Evolutionary conservation across 2,797 vertebrate species (phyloP), one percentile per base, ranked within the genome.

Genomic region (Mallotus villosus): DNA sequence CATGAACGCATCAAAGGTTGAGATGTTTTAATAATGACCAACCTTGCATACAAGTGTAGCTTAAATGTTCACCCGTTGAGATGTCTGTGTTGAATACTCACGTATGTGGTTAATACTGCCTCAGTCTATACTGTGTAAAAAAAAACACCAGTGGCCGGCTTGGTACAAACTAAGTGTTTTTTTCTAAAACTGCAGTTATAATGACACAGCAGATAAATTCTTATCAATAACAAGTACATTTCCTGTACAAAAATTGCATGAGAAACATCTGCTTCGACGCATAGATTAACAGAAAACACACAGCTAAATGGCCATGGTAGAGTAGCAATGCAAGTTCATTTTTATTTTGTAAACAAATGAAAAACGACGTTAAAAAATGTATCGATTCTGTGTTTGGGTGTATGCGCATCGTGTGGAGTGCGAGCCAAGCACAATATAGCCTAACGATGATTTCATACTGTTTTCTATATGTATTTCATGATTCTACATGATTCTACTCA

Each of bases 301-400:
- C 37, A 49, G 24, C 64, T 25, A n/a, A 7, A 41, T 6, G 9
- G 64, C 22, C 1, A 14, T 17, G 22, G 24, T 14, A 67, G 24
- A 67, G 24, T 8, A 64, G 24, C 46, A 67, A 59, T 59, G 22
- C 58, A 59, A 22, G 22, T 63, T 4, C 21, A 19, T 21, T 29
- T 41, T 62, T 32, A 22, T 62, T 63, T 63, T 63, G 37, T 63
- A 41, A 29, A 63, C 62, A 37, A 29, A 34, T 37, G 32, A 63
- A 49, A 53, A 53, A 17, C 14, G 1, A 66, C 14, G 19, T 17
- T 24, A 19, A 66, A 66, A 5, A 65, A 46, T 65, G 11, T 65
- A 46, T 41, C 24, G 9, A 41, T 41, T 21, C 11, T 9, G 11
- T 41, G 37, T 41, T 41, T 41, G 11, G 2, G 37, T 41, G 37